Percentiles rank a stretch among this genome's conserved stretches.
phyloP scores from a whole-genome alignment of 2,888 invertebrate species.

The Drosophila sordidapex region DNA sequence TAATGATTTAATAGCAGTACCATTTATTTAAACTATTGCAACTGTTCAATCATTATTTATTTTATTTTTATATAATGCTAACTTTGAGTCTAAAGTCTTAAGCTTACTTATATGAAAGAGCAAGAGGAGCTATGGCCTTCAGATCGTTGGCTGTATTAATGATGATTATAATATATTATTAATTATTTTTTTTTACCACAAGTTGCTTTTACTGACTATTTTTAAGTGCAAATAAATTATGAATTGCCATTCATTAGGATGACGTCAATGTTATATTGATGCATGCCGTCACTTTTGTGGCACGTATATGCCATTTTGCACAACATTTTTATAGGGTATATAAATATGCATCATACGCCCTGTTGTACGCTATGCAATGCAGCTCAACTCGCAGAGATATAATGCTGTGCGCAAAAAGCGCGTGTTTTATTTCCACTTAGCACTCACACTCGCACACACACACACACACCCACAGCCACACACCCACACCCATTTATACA shows the following conservation, averaged over 20 bases:
- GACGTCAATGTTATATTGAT: not conserved
- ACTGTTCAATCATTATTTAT: not conserved
- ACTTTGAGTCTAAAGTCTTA: not conserved
- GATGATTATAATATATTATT: not conserved
- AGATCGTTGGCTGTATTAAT: not conserved
- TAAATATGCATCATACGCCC: conserved; percentile 59
- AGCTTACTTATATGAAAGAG: not conserved
- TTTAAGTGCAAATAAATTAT: no score
- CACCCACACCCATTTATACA: conserved; percentile 4
- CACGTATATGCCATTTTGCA: not conserved
- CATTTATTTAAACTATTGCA: not conserved
- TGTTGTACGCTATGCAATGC: conserved; percentile 35
- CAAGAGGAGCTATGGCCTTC: no score
- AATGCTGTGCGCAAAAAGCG: conserved; percentile 75
- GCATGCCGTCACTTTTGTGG: not conserved
- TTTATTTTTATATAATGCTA: not conserved
- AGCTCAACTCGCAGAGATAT: conserved; percentile 61
- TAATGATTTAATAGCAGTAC: not conserved
- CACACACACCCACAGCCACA: conserved; percentile 37
- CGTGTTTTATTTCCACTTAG: conserved; percentile 81
- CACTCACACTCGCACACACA: conserved; percentile 51
- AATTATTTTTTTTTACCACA: not conserved
- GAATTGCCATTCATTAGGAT: not conserved
- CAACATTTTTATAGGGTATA: conserved; percentile 4
- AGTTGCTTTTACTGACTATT: not conserved